Base-by-base conservation (phyloP, 2,888 invertebrate genomes). In the Seira musarum region DNA sequence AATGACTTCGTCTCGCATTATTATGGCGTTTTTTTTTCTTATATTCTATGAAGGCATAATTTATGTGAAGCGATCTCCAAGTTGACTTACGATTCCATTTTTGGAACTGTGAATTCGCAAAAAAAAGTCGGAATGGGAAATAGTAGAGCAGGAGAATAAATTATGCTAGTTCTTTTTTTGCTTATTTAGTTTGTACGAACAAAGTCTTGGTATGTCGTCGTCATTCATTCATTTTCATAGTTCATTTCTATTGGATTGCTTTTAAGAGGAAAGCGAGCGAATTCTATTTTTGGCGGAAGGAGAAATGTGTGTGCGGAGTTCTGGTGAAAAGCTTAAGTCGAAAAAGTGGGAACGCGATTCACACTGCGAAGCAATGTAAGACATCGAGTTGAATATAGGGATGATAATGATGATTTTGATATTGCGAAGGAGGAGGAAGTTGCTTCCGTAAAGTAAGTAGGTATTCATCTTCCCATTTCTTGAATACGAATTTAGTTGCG, bases 101-200 rank as follows among this genome's bases (percentile, higher is more conserved):
- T 60, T 60, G 72, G 66, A 72, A 79, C 68, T 79, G 78, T 66
- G 67, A 79, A 72, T 79, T 79, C 24, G 71, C 72, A 19, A 72
- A 79, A 78, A 46, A 75, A 49, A 21, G 22, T 60, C 21, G 60
- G 60, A n/a, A 19, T 60, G 60, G 60, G 60, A 60, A 71, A 63
- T 10, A 63, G 63, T 49, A n/a, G 57, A 19, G 19, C 22, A 40
- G 19, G 30, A 25, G 19, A 63, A 13, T 24, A 63, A 75, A 63
- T 64, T 73, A 49, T 64, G 64, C 17, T 49, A 61, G 64, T 13
- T 71, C 25, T 30, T 25, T 64, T 10, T n/a, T 64, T 13, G 21
- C n/a, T 24, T 24, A 40, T 40, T 46, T 21, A 60, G 21, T 5
- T 21, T 60, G 60, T 60, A 60, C 15, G 60, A 22, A n/a, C 13